phyloP scores from a whole-genome alignment of 2,888 invertebrate genomes.

The Parnassius apollo region DNA sequence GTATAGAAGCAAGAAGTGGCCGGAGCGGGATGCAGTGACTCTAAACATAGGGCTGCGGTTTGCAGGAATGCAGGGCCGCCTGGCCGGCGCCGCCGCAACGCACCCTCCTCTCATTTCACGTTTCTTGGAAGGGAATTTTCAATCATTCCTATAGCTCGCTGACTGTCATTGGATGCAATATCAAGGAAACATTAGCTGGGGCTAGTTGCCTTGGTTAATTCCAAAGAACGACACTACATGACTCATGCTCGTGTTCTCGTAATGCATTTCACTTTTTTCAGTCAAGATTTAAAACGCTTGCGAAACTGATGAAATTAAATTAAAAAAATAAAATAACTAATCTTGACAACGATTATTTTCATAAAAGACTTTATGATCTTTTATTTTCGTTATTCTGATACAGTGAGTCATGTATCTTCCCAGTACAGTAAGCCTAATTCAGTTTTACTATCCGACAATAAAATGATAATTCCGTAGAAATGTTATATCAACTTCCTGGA shows the following conservation, averaged over 20 bases:
- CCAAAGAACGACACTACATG: slow-evolving; percentile 1
- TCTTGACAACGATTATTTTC: too few relatives aligned
- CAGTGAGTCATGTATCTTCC: background rate
- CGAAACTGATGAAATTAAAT: too few relatives aligned
- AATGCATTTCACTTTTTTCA: slow-evolving; percentile 11
- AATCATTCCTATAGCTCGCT: slow-evolving; percentile 62
- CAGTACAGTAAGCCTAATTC: slow-evolving; percentile 2
- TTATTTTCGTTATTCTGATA: too few relatives aligned
- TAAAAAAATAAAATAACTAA: too few relatives aligned
- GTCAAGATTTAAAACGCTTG: slow-evolving; percentile 3
- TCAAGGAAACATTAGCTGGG: slow-evolving; percentile 29
- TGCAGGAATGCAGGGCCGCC: slow-evolving; percentile 62
- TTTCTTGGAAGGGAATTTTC: slow-evolving; percentile 70
- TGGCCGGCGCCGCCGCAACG: slow-evolving; percentile 38
- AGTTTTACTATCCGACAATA: slow-evolving; percentile 1
- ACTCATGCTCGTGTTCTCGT: slow-evolving; percentile 2
- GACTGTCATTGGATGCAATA: slow-evolving; percentile 60
- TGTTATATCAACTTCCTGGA: slow-evolving; percentile 19
- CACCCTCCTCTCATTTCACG: slow-evolving; percentile 62
- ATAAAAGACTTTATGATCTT: background rate
- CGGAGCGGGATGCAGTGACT: slow-evolving; percentile 35
- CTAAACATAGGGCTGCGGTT: slow-evolving; percentile 72
- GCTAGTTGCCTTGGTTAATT: slow-evolving; percentile 17
- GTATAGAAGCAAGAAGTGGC: slow-evolving; percentile 27
- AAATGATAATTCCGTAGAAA: slow-evolving; percentile 10